Evolutionary conservation across 1,140 invertebrate species (phyloP).

Genomic region (Vanessa atalanta): DNA sequence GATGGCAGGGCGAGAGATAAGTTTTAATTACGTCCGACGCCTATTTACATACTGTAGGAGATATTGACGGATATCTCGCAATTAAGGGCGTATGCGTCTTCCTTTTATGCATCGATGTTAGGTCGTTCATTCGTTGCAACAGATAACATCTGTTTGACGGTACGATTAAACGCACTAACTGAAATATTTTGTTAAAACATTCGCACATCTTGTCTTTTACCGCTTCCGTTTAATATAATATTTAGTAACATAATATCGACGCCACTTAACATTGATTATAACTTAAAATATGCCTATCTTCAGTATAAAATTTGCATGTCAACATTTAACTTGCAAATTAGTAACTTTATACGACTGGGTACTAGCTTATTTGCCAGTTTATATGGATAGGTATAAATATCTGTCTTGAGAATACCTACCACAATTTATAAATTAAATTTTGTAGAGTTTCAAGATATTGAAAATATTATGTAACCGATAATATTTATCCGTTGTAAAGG

Average conservation of each 20-base stretch:
- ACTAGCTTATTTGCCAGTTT: constrained; percentile 24
- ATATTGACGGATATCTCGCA: constrained; percentile 74
- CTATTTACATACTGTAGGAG: constrained; percentile 78
- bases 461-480: constrained; percentile 7
- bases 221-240: constrained; percentile 53
- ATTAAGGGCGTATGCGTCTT: constrained; percentile 73
- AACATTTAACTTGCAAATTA: constrained; percentile 62
- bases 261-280: constrained; percentile 53
- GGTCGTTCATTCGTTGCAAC: constrained; percentile 43
- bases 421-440: constrained; percentile 12
- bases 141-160: constrained; percentile 70
- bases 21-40: constrained; percentile 77
- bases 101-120: constrained; percentile 67
- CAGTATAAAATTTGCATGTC: constrained; percentile 56
- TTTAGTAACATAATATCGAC: constrained; percentile 49
- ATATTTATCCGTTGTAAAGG: neutral
- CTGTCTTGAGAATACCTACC: constrained; percentile 2
- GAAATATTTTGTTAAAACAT: constrained; percentile 24
- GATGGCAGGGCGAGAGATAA: constrained; percentile 72
- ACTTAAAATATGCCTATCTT: constrained; percentile 53
- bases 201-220: constrained; percentile 22
- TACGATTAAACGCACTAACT: constrained; percentile 58
- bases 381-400: constrained; percentile 10
- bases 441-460: neutral
- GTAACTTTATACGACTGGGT: constrained; percentile 45